Conservation (phyloP, 2,888 invertebrate species). For the Prostheceraeus crozeri region DNA sequence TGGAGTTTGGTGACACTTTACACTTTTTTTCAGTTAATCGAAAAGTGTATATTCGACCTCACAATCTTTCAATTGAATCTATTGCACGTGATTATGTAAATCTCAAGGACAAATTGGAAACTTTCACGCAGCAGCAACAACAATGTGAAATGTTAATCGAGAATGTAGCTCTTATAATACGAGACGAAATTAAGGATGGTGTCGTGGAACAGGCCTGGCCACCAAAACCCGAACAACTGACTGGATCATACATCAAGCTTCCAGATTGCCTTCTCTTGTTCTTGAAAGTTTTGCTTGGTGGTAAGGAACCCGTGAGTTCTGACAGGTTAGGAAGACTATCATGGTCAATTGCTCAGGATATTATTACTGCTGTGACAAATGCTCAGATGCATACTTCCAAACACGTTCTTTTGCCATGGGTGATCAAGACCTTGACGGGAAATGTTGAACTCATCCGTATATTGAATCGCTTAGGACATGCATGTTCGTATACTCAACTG, state of each 20-base stretch:
- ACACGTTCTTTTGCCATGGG: conserved; percentile 1
- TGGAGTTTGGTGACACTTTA: too few relatives aligned
- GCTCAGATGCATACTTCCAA: conserved; percentile 1
- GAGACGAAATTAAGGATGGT: not conserved
- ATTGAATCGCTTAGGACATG: conserved; percentile 4
- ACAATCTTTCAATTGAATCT: too few relatives aligned
- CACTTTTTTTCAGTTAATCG: too few relatives aligned
- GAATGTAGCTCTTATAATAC: not conserved
- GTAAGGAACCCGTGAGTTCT: not conserved
- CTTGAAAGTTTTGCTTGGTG: conserved; percentile 1
- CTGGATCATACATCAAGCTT: conserved; percentile 3
- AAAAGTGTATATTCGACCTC: too few relatives aligned
- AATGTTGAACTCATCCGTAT: conserved; percentile 1
- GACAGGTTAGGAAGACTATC: not conserved
- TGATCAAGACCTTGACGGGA: conserved; percentile 8
- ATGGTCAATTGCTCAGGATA: conserved; percentile 1
- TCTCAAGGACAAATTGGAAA: too few relatives aligned
- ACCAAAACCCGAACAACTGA: conserved; percentile 1
- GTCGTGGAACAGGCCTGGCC: conserved; percentile 4
- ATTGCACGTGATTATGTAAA: too few relatives aligned
- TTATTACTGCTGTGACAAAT: conserved; percentile 4
- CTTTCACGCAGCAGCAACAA: conserved; percentile 2
- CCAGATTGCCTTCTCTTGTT: conserved; percentile 8
- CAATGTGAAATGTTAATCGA: not conserved
- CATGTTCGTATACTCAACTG: not conserved